Percentiles rank a stretch among this genome's conserved stretches.
phyloP scores from a whole-genome alignment of 2,888 invertebrate genomes.

The Napeogenes sylphis region DNA sequence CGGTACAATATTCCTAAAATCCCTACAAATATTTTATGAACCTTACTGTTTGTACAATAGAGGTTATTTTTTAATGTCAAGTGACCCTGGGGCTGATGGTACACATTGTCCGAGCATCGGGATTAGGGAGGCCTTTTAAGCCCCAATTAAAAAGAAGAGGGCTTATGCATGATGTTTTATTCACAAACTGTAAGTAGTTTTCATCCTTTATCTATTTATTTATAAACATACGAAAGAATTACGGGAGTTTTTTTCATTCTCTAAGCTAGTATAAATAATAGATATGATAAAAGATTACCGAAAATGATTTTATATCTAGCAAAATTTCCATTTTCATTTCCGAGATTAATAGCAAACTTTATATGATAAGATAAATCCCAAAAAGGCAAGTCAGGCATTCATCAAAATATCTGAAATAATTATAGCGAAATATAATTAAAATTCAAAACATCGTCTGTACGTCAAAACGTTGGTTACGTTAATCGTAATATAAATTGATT shows the following conservation, averaged over 20 bases:
- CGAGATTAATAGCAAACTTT: too few species aligned
- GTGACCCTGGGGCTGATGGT: conserved; percentile 7
- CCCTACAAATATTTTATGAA: conserved; percentile 1
- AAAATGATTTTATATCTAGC: too few species aligned
- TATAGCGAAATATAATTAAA: conserved; percentile 27
- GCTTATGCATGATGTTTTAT: conserved; percentile 36
- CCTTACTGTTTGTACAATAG: conserved; percentile 6
- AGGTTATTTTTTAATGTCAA: conserved; percentile 10
- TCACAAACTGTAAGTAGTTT: conserved; percentile 30
- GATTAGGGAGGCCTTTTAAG: conserved; percentile 38
- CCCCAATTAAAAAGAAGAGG: conserved; percentile 39
- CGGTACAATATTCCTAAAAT: background rate
- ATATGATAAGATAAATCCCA: background rate
- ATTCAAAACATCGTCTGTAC: conserved; percentile 28
- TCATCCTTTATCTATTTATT: conserved; percentile 18
- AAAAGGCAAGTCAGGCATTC: background rate
- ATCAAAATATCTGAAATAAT: conserved; percentile 1
- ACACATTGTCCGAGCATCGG: conserved; percentile 28
- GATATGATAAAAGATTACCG: too few species aligned
- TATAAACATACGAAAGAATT: conserved; percentile 2
- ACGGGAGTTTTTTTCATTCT: background rate
- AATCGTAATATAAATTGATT: conserved; percentile 56
- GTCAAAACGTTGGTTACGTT: conserved; percentile 31
- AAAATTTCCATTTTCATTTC: too few species aligned
- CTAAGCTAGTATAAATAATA: too few species aligned